These are phyloP conservation scores for Contarinia nasturtii DNA, from an alignment of 1,140 invertebrate genomes.

Conservation along the genomic window DNA sequence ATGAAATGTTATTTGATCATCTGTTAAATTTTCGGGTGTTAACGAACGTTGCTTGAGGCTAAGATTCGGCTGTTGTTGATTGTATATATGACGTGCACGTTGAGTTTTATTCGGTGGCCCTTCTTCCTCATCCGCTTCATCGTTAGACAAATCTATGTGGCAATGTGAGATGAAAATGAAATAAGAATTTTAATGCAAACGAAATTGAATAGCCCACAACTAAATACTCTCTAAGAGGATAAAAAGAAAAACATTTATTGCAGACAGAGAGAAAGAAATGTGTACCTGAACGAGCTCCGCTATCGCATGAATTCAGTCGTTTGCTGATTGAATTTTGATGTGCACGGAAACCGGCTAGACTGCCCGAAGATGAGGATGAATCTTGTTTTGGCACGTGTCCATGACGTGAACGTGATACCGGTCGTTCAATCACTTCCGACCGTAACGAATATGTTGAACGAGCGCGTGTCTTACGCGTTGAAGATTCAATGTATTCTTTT, in stretches of 20 bases:
- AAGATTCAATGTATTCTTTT: background rate
- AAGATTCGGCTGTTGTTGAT: background rate
- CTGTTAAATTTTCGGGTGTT: conserved; percentile 14
- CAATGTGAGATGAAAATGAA: background rate
- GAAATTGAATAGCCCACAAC: too few species aligned
- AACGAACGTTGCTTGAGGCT: conserved; percentile 15
- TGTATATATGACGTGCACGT: background rate
- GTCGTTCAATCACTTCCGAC: background rate
- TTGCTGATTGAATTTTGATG: conserved; percentile 12
- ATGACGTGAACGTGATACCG: background rate
- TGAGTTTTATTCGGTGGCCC: background rate
- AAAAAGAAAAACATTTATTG: too few species aligned
- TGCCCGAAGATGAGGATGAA: too few species aligned
- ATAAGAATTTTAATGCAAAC: too few species aligned
- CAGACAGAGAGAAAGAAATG: background rate
- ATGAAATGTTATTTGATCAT: background rate
- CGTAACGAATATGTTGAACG: background rate
- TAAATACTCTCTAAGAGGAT: too few species aligned
- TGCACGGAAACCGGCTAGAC: background rate
- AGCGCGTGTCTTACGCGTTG: background rate
- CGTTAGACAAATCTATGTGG: conserved; percentile 19
- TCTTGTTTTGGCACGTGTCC: background rate
- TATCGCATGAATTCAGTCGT: conserved; percentile 22
- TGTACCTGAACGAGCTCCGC: conserved; percentile 22
- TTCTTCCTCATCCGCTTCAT: conserved; percentile 21